These are phyloP conservation scores for Lampris megalopsis DNA, from an alignment of 2,113 vertebrate species.

Conservation along the genomic window DNA sequence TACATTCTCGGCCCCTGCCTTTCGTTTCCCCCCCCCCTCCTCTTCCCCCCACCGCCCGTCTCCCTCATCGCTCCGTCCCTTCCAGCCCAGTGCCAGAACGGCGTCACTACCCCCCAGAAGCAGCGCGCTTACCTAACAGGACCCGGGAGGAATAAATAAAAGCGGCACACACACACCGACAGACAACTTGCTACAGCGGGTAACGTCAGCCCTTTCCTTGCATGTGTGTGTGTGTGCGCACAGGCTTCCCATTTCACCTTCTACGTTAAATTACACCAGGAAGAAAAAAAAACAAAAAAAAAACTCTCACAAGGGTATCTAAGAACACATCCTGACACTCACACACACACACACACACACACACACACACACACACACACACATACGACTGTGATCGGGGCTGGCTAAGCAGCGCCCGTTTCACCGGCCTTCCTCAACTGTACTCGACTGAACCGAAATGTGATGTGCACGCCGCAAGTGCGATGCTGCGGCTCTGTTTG, in stretches of 20 bases:
- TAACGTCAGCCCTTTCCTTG: conserved; percentile 24
- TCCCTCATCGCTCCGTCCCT: neutral
- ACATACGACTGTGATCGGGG: conserved; percentile 23
- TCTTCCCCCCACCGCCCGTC: neutral
- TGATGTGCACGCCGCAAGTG: too few species aligned
- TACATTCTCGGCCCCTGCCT: conserved; percentile 26
- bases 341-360: too few species aligned
- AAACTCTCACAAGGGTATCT: too few species aligned
- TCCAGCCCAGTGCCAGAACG: conserved; percentile 38
- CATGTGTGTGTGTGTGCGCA: conserved; percentile 53
- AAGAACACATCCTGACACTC: conserved; percentile 39
- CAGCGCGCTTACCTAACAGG: conserved; percentile 38
- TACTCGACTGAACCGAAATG: too few species aligned
- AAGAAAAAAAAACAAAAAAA: too few species aligned
- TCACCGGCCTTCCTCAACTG: neutral
- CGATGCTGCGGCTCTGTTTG: too few species aligned
- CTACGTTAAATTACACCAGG: too few species aligned
- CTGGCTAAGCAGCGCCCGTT: neutral
- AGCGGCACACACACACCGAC: conserved; percentile 69
- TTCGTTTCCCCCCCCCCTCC: neutral
- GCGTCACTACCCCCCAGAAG: conserved; percentile 29
- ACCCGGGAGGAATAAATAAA: conserved; percentile 75
- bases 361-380: conserved; percentile 53
- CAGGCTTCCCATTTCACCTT: neutral
- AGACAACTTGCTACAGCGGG: conserved; percentile 53